phyloP scores from a whole-genome alignment of 2,888 invertebrate genomes.

The Deroplatys truncata region DNA sequence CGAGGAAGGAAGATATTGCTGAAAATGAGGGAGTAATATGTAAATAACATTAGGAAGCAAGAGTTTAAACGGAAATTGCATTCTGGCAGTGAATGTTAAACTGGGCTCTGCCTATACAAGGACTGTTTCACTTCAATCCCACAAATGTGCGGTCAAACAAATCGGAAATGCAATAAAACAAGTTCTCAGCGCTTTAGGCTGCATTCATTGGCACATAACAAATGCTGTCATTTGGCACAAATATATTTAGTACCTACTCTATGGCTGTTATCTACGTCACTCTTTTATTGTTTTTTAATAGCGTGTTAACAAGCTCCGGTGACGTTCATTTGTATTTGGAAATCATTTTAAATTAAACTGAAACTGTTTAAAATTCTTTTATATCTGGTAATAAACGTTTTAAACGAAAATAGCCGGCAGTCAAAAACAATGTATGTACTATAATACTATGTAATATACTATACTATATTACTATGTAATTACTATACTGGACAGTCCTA shows the following conservation, averaged over 20 bases:
- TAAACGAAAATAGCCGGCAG: no score
- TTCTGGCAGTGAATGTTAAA: not conserved
- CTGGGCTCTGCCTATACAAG: not conserved
- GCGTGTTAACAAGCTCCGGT: not conserved
- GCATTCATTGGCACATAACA: not conserved
- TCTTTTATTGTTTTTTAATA: not conserved
- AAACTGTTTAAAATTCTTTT: no score
- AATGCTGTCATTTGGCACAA: not conserved
- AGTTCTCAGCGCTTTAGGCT: not conserved
- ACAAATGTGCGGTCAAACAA: not conserved
- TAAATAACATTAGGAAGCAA: not conserved
- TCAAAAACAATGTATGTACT: no score
- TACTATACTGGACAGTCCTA: no score
- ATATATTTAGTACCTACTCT: not conserved
- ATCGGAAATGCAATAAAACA: not conserved
- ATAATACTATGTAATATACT: no score
- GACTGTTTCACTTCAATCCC: not conserved
- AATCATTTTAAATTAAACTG: no score
- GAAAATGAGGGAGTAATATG: not conserved
- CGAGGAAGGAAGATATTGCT: not conserved
- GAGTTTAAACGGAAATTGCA: not conserved
- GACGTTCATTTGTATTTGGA: no score
- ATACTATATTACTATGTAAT: no score
- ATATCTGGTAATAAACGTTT: no score
- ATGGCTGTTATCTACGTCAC: not conserved